Conservation (phyloP, 1,140 invertebrate genomes). For the Eurytemora carolleeae region DNA sequence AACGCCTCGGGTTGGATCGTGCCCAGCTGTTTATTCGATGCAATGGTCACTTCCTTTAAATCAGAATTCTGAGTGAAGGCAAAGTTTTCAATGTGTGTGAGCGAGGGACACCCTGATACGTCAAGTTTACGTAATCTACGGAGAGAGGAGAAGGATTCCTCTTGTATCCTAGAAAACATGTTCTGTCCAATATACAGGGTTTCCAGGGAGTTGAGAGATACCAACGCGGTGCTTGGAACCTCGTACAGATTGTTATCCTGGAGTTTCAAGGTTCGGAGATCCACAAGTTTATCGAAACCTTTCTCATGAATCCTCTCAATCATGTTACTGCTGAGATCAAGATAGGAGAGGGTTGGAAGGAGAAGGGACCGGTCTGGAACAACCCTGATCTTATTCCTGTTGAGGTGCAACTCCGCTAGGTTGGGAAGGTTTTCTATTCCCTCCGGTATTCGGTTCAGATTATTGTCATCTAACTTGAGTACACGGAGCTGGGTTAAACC, state of each 20-base stretch:
- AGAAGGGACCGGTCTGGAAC: neutral
- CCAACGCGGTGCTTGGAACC: neutral
- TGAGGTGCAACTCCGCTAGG: neutral
- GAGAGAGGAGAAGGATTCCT: neutral
- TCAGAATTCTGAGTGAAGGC: neutral
- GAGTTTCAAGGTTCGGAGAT: neutral
- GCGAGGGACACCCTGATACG: neutral
- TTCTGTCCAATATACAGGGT: neutral
- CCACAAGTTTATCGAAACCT: neutral
- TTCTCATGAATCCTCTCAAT: neutral
- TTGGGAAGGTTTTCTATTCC: neutral
- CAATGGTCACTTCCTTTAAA: neutral
- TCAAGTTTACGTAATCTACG: neutral
- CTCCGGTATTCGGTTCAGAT: neutral
- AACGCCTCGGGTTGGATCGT: neutral
- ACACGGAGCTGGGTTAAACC: neutral
- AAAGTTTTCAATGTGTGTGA: neutral
- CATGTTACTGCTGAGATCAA: neutral
- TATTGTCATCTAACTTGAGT: neutral
- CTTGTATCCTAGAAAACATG: neutral
- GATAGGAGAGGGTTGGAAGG: neutral
- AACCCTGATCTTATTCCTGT: neutral
- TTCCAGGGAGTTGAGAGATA: neutral
- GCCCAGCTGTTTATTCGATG: neutral
- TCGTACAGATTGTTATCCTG: neutral